Evolutionary conservation across 1,140 invertebrate species (phyloP).

Genomic region (Drosophila azteca): DNA sequence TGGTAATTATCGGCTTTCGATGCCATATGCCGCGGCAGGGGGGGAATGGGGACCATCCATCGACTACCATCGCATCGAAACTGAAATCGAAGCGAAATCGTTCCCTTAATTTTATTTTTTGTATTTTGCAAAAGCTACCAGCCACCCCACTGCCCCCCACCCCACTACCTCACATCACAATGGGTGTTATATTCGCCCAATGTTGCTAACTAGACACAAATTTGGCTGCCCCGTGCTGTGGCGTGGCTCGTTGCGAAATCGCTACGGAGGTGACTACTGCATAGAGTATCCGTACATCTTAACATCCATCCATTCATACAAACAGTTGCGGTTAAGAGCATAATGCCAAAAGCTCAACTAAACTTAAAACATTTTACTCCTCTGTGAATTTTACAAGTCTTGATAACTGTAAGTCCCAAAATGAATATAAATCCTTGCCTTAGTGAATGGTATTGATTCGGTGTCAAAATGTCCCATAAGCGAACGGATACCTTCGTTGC

Average conservation of each 20-base stretch:
- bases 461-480: too few relatives aligned
- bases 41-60: background rate
- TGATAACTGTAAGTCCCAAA: too few relatives aligned
- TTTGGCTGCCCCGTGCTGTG: slow-evolving; percentile 17
- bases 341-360: too few relatives aligned
- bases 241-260: slow-evolving; percentile 35
- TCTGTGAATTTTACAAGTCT: too few relatives aligned
- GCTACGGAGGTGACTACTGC: slow-evolving; percentile 18
- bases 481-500: too few relatives aligned
- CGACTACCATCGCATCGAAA: slow-evolving; percentile 2
- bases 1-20: slow-evolving; percentile 80
- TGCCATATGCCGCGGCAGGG: slow-evolving; percentile 64
- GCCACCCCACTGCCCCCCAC: too few relatives aligned
- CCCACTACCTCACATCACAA: background rate
- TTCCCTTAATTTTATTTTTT: slow-evolving; percentile 57
- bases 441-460: too few relatives aligned
- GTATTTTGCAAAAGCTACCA: too few relatives aligned
- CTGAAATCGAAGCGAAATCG: slow-evolving; percentile 36
- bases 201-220: slow-evolving; percentile 77
- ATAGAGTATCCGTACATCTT: background rate
- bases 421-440: too few relatives aligned
- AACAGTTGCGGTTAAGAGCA: too few relatives aligned
- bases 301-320: too few relatives aligned
- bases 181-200: slow-evolving; percentile 66
- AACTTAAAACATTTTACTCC: too few relatives aligned